phyloP scores from a whole-genome alignment of 2,888 invertebrate genomes.

The Parnassius orleans region DNA sequence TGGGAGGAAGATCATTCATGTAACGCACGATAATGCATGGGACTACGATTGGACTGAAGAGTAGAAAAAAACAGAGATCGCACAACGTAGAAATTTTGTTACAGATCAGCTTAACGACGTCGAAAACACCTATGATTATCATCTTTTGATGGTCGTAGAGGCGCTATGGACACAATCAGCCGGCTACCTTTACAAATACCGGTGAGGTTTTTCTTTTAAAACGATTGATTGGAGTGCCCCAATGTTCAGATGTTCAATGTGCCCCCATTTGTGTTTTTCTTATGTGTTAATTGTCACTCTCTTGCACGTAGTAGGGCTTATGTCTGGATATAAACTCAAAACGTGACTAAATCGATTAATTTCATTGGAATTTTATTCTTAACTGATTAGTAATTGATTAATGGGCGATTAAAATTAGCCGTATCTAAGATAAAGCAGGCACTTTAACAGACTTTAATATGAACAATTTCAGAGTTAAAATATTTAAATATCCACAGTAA shows the following conservation, averaged over 20 bases:
- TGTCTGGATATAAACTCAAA: background rate
- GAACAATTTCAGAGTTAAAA: too few species aligned
- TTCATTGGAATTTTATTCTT: too few species aligned
- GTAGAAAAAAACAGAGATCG: slow-evolving; percentile 57
- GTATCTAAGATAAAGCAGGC: too few species aligned
- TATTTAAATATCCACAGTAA: too few species aligned
- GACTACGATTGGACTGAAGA: slow-evolving; percentile 52
- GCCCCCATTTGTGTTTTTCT: slow-evolving; percentile 52
- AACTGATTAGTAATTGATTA: too few species aligned
- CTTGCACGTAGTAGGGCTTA: slow-evolving; percentile 4
- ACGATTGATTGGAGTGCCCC: slow-evolving; percentile 51
- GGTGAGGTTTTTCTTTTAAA: slow-evolving; percentile 73
- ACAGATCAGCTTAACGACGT: slow-evolving; percentile 80
- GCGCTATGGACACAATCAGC: slow-evolving; percentile 74
- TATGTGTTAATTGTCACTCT: slow-evolving; percentile 29
- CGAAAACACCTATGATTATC: slow-evolving; percentile 81
- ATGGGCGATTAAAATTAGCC: too few species aligned
- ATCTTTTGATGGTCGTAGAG: slow-evolving; percentile 79
- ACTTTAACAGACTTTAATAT: too few species aligned
- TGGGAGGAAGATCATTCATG: slow-evolving; percentile 52
- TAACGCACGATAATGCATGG: slow-evolving; percentile 55
- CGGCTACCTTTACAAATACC: slow-evolving; percentile 66
- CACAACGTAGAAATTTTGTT: slow-evolving; percentile 78
- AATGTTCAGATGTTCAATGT: slow-evolving; percentile 60
- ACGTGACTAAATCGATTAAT: background rate